These are phyloP conservation scores for Megamerina dolium DNA, from an alignment of 2,888 invertebrate species.

Conservation along the genomic window DNA sequence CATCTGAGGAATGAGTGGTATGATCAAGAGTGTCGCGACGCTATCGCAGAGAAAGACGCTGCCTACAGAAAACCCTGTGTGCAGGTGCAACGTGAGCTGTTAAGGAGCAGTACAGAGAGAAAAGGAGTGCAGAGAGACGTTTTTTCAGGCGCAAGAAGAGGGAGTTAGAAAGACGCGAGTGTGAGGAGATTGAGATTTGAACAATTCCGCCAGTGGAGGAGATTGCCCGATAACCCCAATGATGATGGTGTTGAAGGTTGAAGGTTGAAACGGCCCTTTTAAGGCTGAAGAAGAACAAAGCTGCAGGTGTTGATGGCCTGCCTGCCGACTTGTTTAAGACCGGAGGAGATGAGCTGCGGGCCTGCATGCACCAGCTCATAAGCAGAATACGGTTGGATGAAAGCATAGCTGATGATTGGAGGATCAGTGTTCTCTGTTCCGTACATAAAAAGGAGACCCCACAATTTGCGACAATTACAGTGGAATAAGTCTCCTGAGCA, in stretches of 20 bases:
- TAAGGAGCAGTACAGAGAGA: too few relatives aligned
- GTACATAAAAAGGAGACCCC: neutral
- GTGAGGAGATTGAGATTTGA: too few relatives aligned
- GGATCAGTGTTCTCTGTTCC: neutral
- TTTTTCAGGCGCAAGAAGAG: too few relatives aligned
- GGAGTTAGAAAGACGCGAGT: too few relatives aligned
- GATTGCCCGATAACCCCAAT: too few relatives aligned
- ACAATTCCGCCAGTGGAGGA: too few relatives aligned
- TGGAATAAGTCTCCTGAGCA: neutral
- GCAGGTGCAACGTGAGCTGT: too few relatives aligned
- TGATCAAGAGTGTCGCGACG: too few relatives aligned
- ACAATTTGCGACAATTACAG: neutral
- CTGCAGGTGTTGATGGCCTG: neutral
- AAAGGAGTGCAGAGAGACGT: too few relatives aligned
- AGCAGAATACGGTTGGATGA: neutral
- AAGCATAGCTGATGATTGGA: neutral
- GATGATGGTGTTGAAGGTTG: neutral
- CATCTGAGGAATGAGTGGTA: too few relatives aligned
- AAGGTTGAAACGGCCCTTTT: neutral
- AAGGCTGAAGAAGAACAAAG: neutral
- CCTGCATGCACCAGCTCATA: neutral
- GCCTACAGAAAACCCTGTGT: too few relatives aligned
- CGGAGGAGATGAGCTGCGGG: neutral
- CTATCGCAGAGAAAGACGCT: too few relatives aligned
- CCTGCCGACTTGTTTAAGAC: neutral